Percentiles rank a stretch among this genome's conserved stretches.
These are phyloP conservation scores for Pammene aurita DNA, from an alignment of 2,888 invertebrate species.

Conservation along the genomic window DNA sequence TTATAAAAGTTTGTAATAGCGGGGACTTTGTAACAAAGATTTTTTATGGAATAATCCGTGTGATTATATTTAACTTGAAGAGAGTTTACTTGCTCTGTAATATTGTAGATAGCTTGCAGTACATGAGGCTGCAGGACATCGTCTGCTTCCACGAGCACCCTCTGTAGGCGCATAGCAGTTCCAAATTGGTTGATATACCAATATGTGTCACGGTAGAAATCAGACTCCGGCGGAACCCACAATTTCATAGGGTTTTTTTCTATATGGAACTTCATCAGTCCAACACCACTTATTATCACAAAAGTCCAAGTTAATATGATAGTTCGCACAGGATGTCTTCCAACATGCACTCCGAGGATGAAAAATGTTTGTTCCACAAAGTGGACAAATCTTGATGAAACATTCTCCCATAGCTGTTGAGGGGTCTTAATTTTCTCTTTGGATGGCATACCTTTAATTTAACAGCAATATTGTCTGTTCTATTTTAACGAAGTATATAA, in stretches of 20 bases:
- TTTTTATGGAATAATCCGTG: conserved; percentile 57
- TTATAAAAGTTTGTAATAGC: conserved; percentile 66
- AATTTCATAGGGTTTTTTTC: conserved; percentile 90
- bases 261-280: conserved; percentile 86
- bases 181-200: conserved; percentile 88
- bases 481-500: not conserved
- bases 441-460: conserved; percentile 59
- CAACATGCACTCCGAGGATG: conserved; percentile 85
- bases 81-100: conserved; percentile 77
- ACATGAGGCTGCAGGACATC: conserved; percentile 86
- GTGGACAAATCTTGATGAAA: conserved; percentile 71
- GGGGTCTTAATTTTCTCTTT: conserved; percentile 63
- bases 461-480: conserved; percentile 7
- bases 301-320: conserved; percentile 82
- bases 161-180: conserved; percentile 85
- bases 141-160: conserved; percentile 85
- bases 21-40: conserved; percentile 77
- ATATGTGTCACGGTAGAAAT: conserved; percentile 87
- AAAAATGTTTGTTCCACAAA: conserved; percentile 74
- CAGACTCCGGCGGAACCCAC: conserved; percentile 89
- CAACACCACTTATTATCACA: conserved; percentile 83
- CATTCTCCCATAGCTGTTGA: conserved; percentile 72
- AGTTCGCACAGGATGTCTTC: conserved; percentile 84
- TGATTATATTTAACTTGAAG: conserved; percentile 61
- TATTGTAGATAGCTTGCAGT: conserved; percentile 77